Conservation (phyloP, 2,797 vertebrate genomes). For the Manis crassicaudata region DNA sequence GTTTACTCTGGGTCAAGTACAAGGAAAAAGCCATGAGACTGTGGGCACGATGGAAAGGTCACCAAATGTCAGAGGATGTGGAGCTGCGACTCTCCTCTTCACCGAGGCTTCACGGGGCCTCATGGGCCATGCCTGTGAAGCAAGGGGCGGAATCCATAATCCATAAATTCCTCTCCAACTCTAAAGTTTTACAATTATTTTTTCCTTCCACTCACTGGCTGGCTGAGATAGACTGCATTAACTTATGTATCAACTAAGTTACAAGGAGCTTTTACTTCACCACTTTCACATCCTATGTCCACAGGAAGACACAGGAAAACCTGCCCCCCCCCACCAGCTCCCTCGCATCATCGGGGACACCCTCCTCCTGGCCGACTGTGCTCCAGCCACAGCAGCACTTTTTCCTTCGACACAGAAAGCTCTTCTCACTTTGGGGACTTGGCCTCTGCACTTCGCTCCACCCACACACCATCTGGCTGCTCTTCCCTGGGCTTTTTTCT, state of each 20-base stretch:
- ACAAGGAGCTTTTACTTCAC: background rate
- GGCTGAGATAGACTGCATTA: background rate
- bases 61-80: background rate
- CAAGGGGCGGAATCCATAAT: background rate
- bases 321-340: background rate
- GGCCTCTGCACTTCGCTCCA: background rate
- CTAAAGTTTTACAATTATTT: background rate
- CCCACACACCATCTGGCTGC: background rate
- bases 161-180: background rate
- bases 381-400: rapidly evolving
- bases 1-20: background rate
- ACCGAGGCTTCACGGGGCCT: background rate
- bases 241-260: background rate
- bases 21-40: background rate
- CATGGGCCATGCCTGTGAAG: background rate
- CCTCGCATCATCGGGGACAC: background rate
- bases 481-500: background rate
- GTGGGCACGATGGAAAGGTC: background rate
- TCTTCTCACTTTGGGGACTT: background rate
- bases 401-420: background rate
- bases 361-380: background rate
- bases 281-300: background rate
- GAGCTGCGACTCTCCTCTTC: background rate
- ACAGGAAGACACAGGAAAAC: background rate
- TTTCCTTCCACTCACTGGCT: background rate